Conservation (phyloP, 35 echinoderm and acorn worm genomes). For the Holothuria glaberrima region DNA sequence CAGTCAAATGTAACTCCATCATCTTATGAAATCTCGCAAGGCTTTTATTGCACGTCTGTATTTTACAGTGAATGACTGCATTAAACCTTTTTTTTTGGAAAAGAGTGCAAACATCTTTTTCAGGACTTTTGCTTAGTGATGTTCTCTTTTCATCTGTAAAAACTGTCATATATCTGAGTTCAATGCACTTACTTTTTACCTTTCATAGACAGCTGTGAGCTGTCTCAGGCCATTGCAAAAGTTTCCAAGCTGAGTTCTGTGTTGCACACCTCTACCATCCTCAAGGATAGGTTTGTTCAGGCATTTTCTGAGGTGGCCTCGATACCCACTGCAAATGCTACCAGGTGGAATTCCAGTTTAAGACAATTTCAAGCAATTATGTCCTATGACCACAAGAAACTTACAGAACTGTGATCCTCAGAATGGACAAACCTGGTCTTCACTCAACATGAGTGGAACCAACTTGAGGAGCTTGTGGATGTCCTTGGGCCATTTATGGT, state of each 20-base stretch:
- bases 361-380: neutral
- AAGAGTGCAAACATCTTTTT: too few species aligned
- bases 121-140: too few species aligned
- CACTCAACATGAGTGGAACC: neutral
- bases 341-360: constrained; percentile 1
- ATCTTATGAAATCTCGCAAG: too few species aligned
- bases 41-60: too few species aligned
- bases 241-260: neutral
- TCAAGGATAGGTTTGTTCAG: neutral
- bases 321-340: neutral
- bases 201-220: too few species aligned
- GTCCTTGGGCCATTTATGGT: neutral
- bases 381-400: neutral
- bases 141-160: too few species aligned
- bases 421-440: neutral
- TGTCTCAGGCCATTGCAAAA: neutral
- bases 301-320: neutral
- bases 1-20: too few species aligned
- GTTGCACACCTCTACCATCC: neutral
- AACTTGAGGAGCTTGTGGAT: neutral
- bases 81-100: too few species aligned
- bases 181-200: too few species aligned
- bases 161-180: too few species aligned
- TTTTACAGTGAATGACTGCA: too few species aligned
- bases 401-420: neutral